Conservation (phyloP, 2,113 vertebrate genomes). For the Trichechus manatus region DNA sequence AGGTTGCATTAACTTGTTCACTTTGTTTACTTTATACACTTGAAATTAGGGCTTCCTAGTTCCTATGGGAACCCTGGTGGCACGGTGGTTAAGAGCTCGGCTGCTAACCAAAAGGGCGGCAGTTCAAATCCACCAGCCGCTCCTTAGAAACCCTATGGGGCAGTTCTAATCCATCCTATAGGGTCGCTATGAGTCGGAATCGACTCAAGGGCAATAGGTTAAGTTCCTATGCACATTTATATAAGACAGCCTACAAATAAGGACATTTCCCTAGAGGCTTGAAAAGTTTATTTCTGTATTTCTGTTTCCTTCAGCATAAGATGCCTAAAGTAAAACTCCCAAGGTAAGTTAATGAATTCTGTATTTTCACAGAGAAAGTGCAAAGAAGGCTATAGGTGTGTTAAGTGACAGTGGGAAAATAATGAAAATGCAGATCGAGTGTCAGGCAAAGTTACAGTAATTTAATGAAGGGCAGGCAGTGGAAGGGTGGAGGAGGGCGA, state of each 20-base stretch:
- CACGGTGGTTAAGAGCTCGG: too few species aligned
- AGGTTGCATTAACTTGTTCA: neutral
- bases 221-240: neutral
- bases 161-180: too few species aligned
- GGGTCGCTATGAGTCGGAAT: too few species aligned
- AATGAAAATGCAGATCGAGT: neutral
- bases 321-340: neutral
- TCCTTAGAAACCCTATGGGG: too few species aligned
- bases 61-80: too few species aligned
- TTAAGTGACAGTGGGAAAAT: neutral
- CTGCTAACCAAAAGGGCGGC: too few species aligned
- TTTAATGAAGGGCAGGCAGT: neutral
- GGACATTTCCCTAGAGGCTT: neutral
- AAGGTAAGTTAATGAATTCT: neutral
- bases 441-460: neutral
- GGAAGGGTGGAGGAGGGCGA: neutral
- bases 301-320: constrained; percentile 27
- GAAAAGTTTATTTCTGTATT: constrained; percentile 29
- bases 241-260: constrained; percentile 18
- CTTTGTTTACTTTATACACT: constrained; percentile 10
- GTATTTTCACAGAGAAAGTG: neutral
- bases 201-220: too few species aligned
- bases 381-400: neutral
- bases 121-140: too few species aligned
- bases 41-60: neutral